Base-by-base conservation (phyloP, 2,113 vertebrate species). In the Theristicus caerulescens region DNA sequence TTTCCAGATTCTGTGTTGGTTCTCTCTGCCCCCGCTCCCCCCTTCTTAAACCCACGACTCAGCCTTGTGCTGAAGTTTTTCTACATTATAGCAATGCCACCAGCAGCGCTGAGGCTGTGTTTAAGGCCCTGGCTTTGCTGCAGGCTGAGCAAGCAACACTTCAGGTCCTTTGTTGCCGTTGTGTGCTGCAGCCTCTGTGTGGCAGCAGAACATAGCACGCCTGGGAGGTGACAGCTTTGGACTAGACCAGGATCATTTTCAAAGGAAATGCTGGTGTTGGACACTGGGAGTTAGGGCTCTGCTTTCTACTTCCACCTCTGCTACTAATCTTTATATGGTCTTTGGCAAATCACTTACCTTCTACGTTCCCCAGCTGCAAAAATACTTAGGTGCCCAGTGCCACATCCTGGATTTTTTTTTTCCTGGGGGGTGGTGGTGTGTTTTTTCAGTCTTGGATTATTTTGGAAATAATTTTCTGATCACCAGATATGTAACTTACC, bases 1-100 rank as follows among this genome's bases (percentile, higher is more conserved):
- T 40, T 94, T 97, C 97, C 95, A 96, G 76, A 73, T 73, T 72
- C 36, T 86, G 17, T 32, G 34, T 49, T 82, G 38, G 21, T 91
- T 96, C 88, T 86, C 36, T 94, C 71, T 77, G 31, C 34, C 54
- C 9, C 74, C 31, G 20, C 69, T 69, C 26, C 24, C 26, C 78
- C 27, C 26, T 52, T 71, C 65, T 61, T 40, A 59, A 88, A 71
- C 5, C 8, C 62, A 8, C 49, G 40, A 6, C 46, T 94, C 81
- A 71, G 70, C 76, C 61, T 34, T 51, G 12, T 26, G 47, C 84
- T 94, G 70, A 54, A 82, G 55, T 47, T 62, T 78, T 59, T 44
- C 66, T 64, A 14, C 64, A 1, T 14, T 31, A 34, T 44, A n/a
- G 86, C 34, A 76, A 81, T 47, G 70, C 54, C 91, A 65, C 47